Conservation (phyloP, 2,797 vertebrate species). For the Eospalax fontanierii region DNA sequence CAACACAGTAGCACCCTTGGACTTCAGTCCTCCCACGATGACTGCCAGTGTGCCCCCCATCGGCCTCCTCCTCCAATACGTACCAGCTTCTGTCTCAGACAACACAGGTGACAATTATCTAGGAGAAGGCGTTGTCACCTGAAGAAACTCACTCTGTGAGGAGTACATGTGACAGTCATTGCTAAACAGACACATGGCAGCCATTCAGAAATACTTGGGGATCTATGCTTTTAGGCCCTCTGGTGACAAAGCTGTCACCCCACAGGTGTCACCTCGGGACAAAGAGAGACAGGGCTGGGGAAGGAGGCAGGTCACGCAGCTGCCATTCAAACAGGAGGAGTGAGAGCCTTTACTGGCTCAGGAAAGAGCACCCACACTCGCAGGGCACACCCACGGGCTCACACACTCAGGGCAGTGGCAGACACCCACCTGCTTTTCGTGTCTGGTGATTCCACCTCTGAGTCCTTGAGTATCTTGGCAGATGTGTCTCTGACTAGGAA, state of each 20-base stretch:
- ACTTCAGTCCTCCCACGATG: neutral
- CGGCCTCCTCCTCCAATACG: neutral
- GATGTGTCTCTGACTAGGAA: neutral
- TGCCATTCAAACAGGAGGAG: neutral
- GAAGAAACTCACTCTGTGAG: neutral
- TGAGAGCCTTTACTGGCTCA: neutral
- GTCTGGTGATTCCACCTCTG: slow-evolving; percentile 33
- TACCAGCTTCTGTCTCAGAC: neutral
- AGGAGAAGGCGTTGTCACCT: neutral
- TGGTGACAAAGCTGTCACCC: neutral
- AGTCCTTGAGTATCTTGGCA: slow-evolving; percentile 9
- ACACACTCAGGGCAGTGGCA: neutral
- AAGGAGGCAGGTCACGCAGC: neutral
- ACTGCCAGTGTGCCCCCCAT: neutral
- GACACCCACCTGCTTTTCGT: slow-evolving; percentile 5
- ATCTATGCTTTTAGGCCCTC: neutral
- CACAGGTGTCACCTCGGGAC: neutral
- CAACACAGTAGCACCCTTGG: neutral
- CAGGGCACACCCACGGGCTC: neutral
- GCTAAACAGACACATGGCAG: neutral
- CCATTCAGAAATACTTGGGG: neutral
- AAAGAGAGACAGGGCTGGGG: neutral
- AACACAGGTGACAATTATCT: neutral
- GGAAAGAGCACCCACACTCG: neutral
- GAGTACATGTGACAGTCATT: neutral